Base-by-base conservation (phyloP, 2,888 invertebrate species). In the Cantharis rustica region DNA sequence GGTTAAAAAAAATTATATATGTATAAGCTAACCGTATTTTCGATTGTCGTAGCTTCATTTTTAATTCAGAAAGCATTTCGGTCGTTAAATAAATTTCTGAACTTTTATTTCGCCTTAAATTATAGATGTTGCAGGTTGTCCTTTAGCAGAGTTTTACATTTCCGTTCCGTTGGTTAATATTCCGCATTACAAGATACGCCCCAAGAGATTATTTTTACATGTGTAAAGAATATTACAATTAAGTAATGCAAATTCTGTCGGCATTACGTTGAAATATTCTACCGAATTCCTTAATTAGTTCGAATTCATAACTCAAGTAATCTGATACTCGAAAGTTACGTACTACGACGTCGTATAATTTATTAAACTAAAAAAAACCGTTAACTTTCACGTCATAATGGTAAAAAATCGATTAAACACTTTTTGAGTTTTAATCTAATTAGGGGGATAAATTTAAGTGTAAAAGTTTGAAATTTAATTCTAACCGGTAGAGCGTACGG, bases 401-500 rank as follows among this genome's bases (percentile, higher is more conserved):
- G n/a, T 47, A n/a, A 47, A 47, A 31, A 47, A n/a, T n/a, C n/a
- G n/a, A 47, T 47, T 7, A n/a, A n/a, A 47, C n/a, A n/a, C n/a
- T n/a, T 5, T 13, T 47, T 47, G 47, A 47, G 47, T 47, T 47
- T 47, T 47, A 47, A 47, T 47, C 47, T 47, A 47, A 47, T 47
- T 47, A 47, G 47, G 7, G 47, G 31, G n/a, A 47, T 47, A 47
- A 47, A 47, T 47, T 47, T 47, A n/a, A 47, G 47, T 47, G 47
- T 47, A 47, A 47, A 47, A 47, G n/a, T 47, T 47, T 47, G n/a
- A 47, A 47, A 47, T 47, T 47, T 47, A 47, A 47, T n/a, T 66
- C 13, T 20, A 70, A 71, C 62, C 62, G 63, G 71, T 62, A 71
- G 27, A 62, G 47, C 62, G 63, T 71, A 26, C n/a, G 16, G 63